A percentile compares a stretch with the other conserved stretches of the same genome.
These are phyloP conservation scores for Motacilla alba DNA, from an alignment of 2,113 vertebrate species.

Conservation along the genomic window DNA sequence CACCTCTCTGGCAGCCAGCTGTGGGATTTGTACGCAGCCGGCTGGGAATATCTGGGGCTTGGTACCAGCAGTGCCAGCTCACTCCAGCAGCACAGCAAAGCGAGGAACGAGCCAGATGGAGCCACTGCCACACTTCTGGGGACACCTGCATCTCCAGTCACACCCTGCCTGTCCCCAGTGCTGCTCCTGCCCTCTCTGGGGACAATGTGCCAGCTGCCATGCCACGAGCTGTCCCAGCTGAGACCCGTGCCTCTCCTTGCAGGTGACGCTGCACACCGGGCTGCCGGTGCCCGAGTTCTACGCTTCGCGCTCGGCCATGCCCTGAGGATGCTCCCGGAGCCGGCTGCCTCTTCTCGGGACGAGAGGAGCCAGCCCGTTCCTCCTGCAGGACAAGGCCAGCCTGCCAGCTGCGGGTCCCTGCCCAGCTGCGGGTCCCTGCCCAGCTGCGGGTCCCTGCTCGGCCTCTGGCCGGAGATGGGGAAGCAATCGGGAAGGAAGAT, in stretches of 20 bases:
- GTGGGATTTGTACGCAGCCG: neutral
- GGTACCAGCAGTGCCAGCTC: neutral
- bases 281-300: slow-evolving; percentile 94
- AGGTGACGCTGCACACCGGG: slow-evolving; percentile 96
- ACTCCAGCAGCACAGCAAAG: neutral
- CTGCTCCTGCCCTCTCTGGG: neutral
- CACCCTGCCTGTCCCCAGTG: neutral
- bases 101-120: neutral
- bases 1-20: neutral
- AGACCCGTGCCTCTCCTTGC: neutral
- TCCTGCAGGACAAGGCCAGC: neutral
- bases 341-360: slow-evolving; percentile 35
- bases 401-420: neutral
- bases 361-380: slow-evolving; percentile 10
- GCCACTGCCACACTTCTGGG: neutral
- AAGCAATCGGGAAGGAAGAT: neutral
- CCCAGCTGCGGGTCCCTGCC: neutral
- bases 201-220: accelerated
- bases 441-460: neutral
- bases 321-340: slow-evolving; percentile 37
- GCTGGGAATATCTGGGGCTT: neutral
- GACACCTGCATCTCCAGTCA: accelerated
- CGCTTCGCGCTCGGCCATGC: slow-evolving; percentile 79
- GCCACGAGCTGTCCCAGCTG: neutral
- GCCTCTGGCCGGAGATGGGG: neutral